These are phyloP conservation scores for Chaenogobius annularis DNA, from an alignment of 2,113 vertebrate species.

Conservation along the genomic window DNA sequence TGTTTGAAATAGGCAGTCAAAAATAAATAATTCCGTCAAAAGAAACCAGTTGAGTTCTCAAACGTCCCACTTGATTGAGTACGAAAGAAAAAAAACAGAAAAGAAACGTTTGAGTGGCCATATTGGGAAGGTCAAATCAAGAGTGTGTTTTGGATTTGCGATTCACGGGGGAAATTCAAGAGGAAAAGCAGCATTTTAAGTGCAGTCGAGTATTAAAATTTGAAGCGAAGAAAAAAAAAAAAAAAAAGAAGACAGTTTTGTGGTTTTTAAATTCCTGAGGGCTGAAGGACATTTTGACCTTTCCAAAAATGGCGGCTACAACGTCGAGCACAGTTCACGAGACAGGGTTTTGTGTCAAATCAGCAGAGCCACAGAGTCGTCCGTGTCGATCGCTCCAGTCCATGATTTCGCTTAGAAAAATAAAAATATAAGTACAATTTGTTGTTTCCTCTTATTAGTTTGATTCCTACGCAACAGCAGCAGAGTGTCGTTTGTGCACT, in stretches of 20 bases:
- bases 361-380: neutral
- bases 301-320: neutral
- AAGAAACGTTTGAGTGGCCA: neutral
- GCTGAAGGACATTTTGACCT: neutral
- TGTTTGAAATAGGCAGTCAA: neutral
- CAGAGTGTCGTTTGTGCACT: neutral
- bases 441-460: slow-evolving; percentile 13
- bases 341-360: neutral
- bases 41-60: neutral
- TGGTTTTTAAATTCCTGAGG: neutral
- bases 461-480: slow-evolving; percentile 28
- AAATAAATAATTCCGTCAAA: neutral
- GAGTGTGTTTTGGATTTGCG: too few relatives aligned
- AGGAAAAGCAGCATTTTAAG: too few relatives aligned
- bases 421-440: slow-evolving; percentile 16
- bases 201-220: too few relatives aligned
- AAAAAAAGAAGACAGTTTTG: too few relatives aligned
- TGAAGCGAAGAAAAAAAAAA: too few relatives aligned
- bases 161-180: too few relatives aligned
- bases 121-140: neutral
- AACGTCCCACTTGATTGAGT: neutral
- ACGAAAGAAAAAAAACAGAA: too few relatives aligned
- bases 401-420: slow-evolving; percentile 3
- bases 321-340: neutral
- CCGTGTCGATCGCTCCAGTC: neutral